Evolutionary conservation across 2,888 invertebrate species (phyloP), one percentile per base, ranked within the genome.

Genomic region (Andrena bicolor): DNA sequence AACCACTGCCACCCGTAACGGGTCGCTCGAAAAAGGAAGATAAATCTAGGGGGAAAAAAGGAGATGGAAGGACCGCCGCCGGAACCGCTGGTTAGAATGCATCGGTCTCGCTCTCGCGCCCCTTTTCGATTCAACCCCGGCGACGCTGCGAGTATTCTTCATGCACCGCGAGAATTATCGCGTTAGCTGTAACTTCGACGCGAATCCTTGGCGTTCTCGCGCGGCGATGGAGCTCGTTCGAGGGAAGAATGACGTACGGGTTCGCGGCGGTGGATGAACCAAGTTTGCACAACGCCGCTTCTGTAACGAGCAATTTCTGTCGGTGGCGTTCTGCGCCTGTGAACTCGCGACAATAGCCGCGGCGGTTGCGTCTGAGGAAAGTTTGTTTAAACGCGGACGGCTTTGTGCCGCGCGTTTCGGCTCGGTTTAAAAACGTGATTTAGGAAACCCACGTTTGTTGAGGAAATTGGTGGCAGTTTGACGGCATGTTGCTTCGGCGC

Each of bases 91-190:
- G 86, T 82, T 88, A 84, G 84, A 88, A 86, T 80, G 75, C 87
- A 87, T 88, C 86, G 84, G 56, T 68, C 76, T 76, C 63, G 77
- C 35, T 35, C 64, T 60, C 20, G 41, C 30, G 51, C 35, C 49
- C 65, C 61, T 49, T 61, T 41, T 70, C 71, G 65, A 70, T 72
- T 26, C 68, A 23, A n/a, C 61, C n/a, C 32, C 74, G 10, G 26
- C 60, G 51, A 63, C 63, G 60, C 53, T 53, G 58, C 74, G 23
- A 76, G 71, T 83, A 88, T 88, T 82, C 88, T 85, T 82, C 86
- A 71, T 74, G 86, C 76, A 71, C 72, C 51, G 56, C 80, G 77
- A 82, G 86, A 88, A 86, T 88, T 88, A 88, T 88, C 79, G 23
- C 63, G 86, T 69, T 16, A 69, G 65, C 56, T 81, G 83, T 85